Base-by-base conservation (phyloP, 2,797 vertebrate genomes). In the Zonotrichia albicollis region DNA sequence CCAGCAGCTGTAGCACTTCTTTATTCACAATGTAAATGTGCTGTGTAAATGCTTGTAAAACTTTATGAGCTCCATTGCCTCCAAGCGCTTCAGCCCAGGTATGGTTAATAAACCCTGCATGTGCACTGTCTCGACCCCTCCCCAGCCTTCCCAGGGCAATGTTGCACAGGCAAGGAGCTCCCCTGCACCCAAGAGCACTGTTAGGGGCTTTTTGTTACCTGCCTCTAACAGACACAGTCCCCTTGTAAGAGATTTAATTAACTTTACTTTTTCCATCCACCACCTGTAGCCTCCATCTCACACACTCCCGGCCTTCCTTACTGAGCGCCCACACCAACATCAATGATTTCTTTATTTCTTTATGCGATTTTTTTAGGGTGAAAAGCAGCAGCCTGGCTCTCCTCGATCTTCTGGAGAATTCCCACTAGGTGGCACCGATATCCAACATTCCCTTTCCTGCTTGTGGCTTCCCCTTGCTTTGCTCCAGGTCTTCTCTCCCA, bases 341-440 rank as follows among this genome's bases (percentile, higher is more conserved):
- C 62, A 61, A 22, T 5, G 30, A 73, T 60, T 53, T 53, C 45
- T 90, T 78, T 55, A 50, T 75, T 60, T 73, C 62, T 40, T 66
- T 4, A 0, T 0, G 34, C 10, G 32, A 8, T 14, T 38, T 45
- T 60, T 50, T 64, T 0, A 7, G 29, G 42, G 50, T 17, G 30
- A 16, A 45, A 60, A 61, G 66, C 71, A 64, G 60, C 60, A 76
- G n/a, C 26, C 54, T 11, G 45, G 32, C 36, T 72, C 42, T 40
- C 25, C 42, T 51, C 25, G 32, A 5, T 13, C 51, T 86, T 66
- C 61, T 36, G 54, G 42, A 57, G 60, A 86, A n/a, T 54, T 86
- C 89, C 92, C 96, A 92, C 91, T 96, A 96, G 96, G 53, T 97
- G 96, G 95, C 95, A 94, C 48, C 67, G 81, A 58, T 68, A 61